A percentile compares a stretch with the other conserved stretches of the same genome.
Evolutionary conservation across 1,140 invertebrate species (phyloP).

Genomic region (Scylla paramamosain): DNA sequence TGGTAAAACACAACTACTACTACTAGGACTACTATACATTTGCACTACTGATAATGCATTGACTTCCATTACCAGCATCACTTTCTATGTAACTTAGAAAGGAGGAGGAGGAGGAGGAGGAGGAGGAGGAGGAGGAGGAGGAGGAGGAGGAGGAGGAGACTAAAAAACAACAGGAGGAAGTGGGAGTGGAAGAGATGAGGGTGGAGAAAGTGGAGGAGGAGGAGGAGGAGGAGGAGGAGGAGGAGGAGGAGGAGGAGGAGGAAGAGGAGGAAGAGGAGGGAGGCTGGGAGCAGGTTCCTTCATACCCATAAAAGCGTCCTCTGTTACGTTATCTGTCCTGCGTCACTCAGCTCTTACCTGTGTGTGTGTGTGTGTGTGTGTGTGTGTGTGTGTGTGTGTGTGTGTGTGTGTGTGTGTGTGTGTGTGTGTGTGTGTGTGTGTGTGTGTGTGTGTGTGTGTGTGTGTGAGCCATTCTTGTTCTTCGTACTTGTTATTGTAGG

Average conservation of each 20-base stretch:
- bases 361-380: not conserved
- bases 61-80: not conserved
- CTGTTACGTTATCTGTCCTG: not conserved
- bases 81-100: not conserved
- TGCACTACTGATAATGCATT: not conserved
- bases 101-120: too few species aligned
- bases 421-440: constrained; percentile 37
- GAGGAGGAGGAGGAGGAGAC: not conserved
- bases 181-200: not conserved
- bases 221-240: not conserved
- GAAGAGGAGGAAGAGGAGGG: not conserved
- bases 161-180: not conserved
- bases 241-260: constrained; percentile 17
- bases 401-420: constrained; percentile 36
- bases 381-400: constrained; percentile 40
- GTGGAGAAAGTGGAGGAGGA: not conserved
- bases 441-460: constrained; percentile 41
- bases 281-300: not conserved
- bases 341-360: not conserved
- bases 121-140: not conserved
- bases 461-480: not conserved
- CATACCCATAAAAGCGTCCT: not conserved
- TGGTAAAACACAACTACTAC: too few species aligned
- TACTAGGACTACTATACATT: too few species aligned
- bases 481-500: not conserved